phyloP scores from a whole-genome alignment of 2,888 invertebrate genomes.

The Zygaena filipendulae region DNA sequence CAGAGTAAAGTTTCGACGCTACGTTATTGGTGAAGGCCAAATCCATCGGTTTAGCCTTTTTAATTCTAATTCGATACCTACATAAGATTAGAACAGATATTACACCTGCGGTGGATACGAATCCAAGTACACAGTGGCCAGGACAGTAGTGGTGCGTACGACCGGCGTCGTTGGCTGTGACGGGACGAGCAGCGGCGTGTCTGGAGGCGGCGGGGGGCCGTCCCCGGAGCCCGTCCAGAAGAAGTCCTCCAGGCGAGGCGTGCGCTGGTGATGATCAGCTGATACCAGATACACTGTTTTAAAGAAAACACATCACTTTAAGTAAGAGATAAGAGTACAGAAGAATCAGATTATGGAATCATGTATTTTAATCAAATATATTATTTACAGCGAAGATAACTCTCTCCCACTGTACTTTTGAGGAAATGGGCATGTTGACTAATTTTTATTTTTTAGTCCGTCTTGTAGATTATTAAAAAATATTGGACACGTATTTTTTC shows the following conservation, averaged over 20 bases:
- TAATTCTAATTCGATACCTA: no score
- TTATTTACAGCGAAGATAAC: slow-evolving; percentile 22
- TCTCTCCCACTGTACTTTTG: not conserved
- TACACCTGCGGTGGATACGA: slow-evolving; percentile 57
- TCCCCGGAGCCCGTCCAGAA: slow-evolving; percentile 92
- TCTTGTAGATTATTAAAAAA: no score
- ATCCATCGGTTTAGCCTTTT: no score
- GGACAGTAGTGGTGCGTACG: slow-evolving; percentile 74
- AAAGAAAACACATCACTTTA: slow-evolving; percentile 7
- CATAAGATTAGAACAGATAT: no score
- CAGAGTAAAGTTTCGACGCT: no score
- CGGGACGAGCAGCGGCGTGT: slow-evolving; percentile 45
- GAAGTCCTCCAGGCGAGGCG: slow-evolving; percentile 82
- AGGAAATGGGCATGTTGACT: no score
- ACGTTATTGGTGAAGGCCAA: no score
- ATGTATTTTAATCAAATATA: slow-evolving; percentile 1
- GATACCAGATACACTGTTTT: slow-evolving; percentile 51
- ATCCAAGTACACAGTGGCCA: slow-evolving; percentile 77
- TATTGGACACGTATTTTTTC: no score
- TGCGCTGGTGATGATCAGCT: slow-evolving; percentile 45
- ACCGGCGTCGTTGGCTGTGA: slow-evolving; percentile 54
- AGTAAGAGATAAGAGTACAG: slow-evolving; percentile 3
- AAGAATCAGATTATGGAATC: no score
- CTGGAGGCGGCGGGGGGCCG: slow-evolving; percentile 73
- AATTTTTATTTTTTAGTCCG: no score